Base-by-base conservation (phyloP, 2,797 vertebrate species). In the Onychomys arenicola region DNA sequence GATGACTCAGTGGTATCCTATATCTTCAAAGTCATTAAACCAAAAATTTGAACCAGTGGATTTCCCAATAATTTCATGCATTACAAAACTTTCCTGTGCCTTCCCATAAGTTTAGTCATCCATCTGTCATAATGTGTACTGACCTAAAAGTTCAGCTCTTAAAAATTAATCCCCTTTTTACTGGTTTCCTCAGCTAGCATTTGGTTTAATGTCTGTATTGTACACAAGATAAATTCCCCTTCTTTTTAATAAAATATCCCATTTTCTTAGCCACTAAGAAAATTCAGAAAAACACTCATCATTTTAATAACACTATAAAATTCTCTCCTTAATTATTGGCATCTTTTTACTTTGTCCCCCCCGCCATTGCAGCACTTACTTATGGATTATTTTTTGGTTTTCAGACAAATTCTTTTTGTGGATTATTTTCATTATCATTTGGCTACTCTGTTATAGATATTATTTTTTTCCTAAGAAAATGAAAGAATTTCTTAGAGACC, bases 221-320 rank as follows among this genome's bases (percentile, higher is more conserved):
- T 97, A 86, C 69, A 89, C 67, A 93, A 97, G 93, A 96, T 95
- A 77, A 96, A 97, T 85, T 96, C 78, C n/a, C 77, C 94, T 92
- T 93, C 88, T 94, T 46, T 94, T 95, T 92, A 97, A 96, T 93
- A 95, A 97, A 97, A 93, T 89, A 97, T 43, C 76, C 81, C 69
- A 93, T 97, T 97, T 96, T 90, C 88, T 95, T 90, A 89, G 89
- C 27, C 87, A 93, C 67, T 83, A 73, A 97, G 89, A 88, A 89
- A 95, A 90, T 93, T 94, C 6, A 0, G 96, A 77, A 90, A 93
- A 96, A 84, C 55, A 93, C 89, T 95, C 89, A 95, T 96, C 83
- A 94, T 97, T 97, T 97, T 97, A 92, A 97, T 97, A 97, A 83
- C 86, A 88, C 89, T 92, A 9, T 97, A 95, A 95, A 96, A 95